These are phyloP conservation scores for Pempheris klunzingeri DNA, from an alignment of 2,797 vertebrate genomes.

Conservation along the genomic window DNA sequence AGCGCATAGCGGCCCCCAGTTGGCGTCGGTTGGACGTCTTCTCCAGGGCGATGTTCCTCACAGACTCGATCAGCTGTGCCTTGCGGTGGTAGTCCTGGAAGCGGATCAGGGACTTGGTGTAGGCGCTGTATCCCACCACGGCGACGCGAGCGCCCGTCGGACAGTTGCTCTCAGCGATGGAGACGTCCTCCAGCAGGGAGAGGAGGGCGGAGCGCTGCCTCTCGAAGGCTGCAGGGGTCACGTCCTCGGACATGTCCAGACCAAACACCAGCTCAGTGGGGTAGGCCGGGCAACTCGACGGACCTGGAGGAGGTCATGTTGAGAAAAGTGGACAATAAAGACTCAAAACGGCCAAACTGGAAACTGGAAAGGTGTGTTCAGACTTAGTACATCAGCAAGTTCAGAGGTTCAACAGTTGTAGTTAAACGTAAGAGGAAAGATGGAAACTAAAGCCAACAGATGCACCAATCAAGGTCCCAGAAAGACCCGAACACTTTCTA, in stretches of 20 bases:
- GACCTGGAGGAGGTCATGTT: background rate
- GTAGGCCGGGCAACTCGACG: constrained; percentile 82
- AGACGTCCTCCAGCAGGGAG: constrained; percentile 84
- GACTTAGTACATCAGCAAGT: background rate
- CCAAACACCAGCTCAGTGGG: constrained; percentile 92
- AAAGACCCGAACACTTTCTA: background rate
- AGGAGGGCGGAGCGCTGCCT: constrained; percentile 85
- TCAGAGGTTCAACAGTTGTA: background rate
- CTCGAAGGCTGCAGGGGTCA: constrained; percentile 82
- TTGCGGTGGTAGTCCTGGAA: constrained; percentile 87
- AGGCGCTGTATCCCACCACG: constrained; percentile 84
- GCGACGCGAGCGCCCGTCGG: constrained; percentile 88
- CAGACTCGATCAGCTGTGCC: constrained; percentile 77
- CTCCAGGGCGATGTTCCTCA: constrained; percentile 83
- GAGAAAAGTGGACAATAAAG: background rate
- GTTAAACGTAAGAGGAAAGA: too few relatives aligned
- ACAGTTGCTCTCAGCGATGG: constrained; percentile 89
- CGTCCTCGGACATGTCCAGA: constrained; percentile 89
- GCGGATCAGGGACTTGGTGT: constrained; percentile 86
- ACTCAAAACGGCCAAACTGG: too few relatives aligned
- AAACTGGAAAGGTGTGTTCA: background rate
- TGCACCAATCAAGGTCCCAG: background rate
- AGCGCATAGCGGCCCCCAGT: constrained; percentile 88
- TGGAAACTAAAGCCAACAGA: too few relatives aligned
- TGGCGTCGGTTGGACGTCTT: constrained; percentile 78